A percentile compares a stretch with the other conserved stretches of the same genome.
phyloP scores from a whole-genome alignment of 2,797 vertebrate species.

The Scleropages formosus region DNA sequence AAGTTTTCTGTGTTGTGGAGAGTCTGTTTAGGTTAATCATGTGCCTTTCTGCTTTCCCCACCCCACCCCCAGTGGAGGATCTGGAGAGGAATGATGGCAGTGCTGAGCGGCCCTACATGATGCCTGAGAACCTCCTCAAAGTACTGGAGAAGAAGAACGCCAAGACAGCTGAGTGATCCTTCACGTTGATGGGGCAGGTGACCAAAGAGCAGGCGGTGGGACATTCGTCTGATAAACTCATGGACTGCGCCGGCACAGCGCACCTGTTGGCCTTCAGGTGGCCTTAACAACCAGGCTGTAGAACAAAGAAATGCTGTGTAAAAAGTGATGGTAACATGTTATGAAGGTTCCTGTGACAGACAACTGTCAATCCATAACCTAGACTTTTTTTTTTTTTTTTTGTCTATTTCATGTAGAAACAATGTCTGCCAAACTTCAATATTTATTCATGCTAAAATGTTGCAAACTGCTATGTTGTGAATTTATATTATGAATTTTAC shows the following conservation, averaged over 20 bases:
- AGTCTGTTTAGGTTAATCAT: not conserved
- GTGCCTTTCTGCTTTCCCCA: not conserved
- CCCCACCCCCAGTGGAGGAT: slow-evolving; percentile 83
- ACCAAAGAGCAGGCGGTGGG: too few relatives aligned
- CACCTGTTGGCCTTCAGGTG: too few relatives aligned
- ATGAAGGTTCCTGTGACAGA: too few relatives aligned
- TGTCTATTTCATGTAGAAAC: slow-evolving; percentile 4
- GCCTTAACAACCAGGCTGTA: not conserved
- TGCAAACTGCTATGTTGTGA: too few relatives aligned
- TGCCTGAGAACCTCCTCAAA: slow-evolving; percentile 82
- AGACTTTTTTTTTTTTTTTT: not conserved
- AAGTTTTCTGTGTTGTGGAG: too few relatives aligned
- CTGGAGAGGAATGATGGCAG: slow-evolving; percentile 89
- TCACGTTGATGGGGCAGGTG: not conserved
- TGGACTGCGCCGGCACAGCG: too few relatives aligned
- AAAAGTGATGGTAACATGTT: too few relatives aligned
- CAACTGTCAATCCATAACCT: not conserved
- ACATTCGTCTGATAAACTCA: not conserved
- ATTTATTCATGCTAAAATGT: not conserved
- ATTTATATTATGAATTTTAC: too few relatives aligned
- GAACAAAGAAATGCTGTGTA: not conserved
- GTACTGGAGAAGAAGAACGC: slow-evolving; percentile 84
- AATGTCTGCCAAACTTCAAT: not conserved
- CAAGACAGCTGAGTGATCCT: slow-evolving; percentile 38
- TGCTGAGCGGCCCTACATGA: slow-evolving; percentile 81